Evolutionary conservation across 2,113 vertebrate genomes (phyloP).

Genomic region (Eretmochelys imbricata): DNA sequence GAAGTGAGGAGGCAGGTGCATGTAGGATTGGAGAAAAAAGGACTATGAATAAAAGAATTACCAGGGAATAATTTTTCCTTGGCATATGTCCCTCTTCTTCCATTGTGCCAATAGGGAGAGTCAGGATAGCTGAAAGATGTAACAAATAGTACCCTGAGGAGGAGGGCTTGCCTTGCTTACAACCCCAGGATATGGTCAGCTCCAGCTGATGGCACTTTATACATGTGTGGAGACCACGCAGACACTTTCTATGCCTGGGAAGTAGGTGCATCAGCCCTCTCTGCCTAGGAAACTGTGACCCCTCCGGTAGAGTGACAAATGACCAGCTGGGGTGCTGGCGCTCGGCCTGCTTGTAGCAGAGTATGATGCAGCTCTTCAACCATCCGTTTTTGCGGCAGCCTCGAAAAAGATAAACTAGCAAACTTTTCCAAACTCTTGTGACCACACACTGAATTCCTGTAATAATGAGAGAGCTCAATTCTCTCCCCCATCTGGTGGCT

Average conservation of each 20-base stretch:
- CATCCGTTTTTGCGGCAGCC: slow-evolving; percentile 51
- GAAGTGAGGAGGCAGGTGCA: slow-evolving; percentile 49
- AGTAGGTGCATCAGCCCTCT: background rate
- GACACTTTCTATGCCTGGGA: background rate
- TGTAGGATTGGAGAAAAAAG: background rate
- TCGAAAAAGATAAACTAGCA: background rate
- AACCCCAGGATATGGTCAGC: background rate
- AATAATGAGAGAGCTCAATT: background rate
- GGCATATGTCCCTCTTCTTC: slow-evolving; percentile 42
- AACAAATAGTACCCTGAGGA: background rate
- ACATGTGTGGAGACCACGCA: accelerated
- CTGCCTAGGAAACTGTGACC: background rate
- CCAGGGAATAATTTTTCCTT: background rate
- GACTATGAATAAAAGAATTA: slow-evolving; percentile 59
- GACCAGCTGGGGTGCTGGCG: slow-evolving; percentile 36
- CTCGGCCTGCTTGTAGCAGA: slow-evolving; percentile 63
- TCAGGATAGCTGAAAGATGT: background rate
- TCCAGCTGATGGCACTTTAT: background rate
- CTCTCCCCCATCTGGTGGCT: background rate
- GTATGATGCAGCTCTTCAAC: slow-evolving; percentile 45
- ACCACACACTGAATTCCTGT: background rate
- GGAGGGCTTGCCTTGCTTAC: background rate
- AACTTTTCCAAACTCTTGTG: background rate
- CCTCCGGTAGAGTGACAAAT: slow-evolving; percentile 33
- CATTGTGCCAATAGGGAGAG: background rate